Base-by-base conservation (phyloP, 2,797 vertebrate genomes). In the Ficedula albicollis region DNA sequence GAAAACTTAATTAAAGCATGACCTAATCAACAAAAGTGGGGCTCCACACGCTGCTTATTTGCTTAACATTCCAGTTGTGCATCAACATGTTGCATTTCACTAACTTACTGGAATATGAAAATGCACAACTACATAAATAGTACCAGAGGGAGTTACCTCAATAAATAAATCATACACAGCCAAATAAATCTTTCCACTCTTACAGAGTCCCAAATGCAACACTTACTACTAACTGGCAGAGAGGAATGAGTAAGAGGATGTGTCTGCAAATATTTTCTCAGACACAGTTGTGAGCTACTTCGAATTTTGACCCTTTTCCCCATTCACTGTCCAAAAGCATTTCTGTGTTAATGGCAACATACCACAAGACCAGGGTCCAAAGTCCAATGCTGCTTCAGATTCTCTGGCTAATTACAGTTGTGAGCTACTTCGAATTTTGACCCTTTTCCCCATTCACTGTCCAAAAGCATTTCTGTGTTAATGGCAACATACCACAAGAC, bases 101-200 rank as follows among this genome's bases (percentile, higher is more conserved):
- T 58, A 72, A 62, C 72, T 93, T 83, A 73, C 74, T 63, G 59
- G 77, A 93, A 85, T 51, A 90, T 18, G 60, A 89, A 95, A 94
- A 92, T 16, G 44, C 63, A 70, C 63, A 51, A 77, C 75, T 77
- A 77, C 81, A 48, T 46, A 76, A 91, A 77, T 62, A 94, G 75
- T 55, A 92, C 56, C 46, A 74, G 63, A 70, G 80, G 77, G 88
- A 94, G 90, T 73, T 84, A 90, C 77, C 80, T 93, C 87, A 88
- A 94, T 91, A 91, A 95, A 94, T 92, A 82, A 82, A 84, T 64
- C 13, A 4, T 27, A 64, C 34, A 59, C 8, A 83, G 88, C 60
- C 83, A 93, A 88, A 89, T 92, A 93, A 95, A 90, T 90, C 90
- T 74, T 83, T 62, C 89, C 49, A 54, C 66, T 93, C 63, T 58